Conservation (phyloP, 2,797 vertebrate species). For the Picus viridis region DNA sequence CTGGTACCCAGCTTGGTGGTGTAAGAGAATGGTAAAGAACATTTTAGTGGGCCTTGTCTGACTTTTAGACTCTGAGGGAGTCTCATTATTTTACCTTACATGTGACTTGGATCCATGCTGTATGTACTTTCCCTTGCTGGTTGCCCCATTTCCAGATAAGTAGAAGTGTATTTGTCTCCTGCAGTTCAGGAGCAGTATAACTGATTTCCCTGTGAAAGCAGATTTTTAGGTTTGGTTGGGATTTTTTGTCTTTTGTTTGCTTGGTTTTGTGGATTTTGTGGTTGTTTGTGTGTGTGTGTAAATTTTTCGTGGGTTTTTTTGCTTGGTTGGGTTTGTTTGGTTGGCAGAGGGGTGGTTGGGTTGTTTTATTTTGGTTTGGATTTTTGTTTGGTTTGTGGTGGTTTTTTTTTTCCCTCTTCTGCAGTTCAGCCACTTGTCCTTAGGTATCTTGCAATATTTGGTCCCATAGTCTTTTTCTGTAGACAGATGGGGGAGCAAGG, state of each 20-base stretch:
- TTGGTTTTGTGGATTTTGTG: no score
- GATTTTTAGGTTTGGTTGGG: not conserved
- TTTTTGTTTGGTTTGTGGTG: no score
- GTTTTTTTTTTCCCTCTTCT: not conserved
- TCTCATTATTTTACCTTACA: not conserved
- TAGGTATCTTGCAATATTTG: not conserved
- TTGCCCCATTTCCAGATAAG: not conserved
- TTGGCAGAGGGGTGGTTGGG: no score
- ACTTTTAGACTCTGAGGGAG: not conserved
- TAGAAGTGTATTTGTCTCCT: not conserved
- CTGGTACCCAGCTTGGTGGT: not conserved
- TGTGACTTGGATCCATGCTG: not conserved
- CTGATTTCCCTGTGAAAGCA: not conserved
- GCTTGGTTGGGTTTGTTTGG: no score
- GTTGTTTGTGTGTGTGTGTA: no score
- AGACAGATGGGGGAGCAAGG: not conserved
- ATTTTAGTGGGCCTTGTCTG: not conserved
- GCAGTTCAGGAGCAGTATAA: not conserved
- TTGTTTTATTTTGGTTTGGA: no score
- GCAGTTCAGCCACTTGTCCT: not conserved
- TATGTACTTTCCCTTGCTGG: not conserved
- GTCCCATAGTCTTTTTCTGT: not conserved
- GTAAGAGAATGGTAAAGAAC: not conserved
- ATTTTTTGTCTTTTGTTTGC: no score
- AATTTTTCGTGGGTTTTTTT: no score